Evolutionary conservation across 2,797 vertebrate genomes (phyloP).

Genomic region (Limosa lapponica): DNA sequence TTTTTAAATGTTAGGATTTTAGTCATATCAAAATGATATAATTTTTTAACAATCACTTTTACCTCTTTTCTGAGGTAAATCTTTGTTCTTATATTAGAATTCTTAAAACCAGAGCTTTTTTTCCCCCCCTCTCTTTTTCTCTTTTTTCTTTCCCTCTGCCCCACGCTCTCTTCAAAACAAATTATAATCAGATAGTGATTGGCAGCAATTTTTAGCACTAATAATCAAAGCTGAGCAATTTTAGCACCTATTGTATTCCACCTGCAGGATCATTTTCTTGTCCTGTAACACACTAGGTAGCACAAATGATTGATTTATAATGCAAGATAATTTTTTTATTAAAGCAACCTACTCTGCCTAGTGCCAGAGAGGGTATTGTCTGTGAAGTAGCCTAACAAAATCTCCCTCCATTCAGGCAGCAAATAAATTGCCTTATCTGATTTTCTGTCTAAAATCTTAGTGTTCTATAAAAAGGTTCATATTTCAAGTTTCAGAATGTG

Average conservation of each 20-base stretch:
- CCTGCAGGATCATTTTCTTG: constrained; percentile 63
- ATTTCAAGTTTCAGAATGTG: constrained; percentile 26
- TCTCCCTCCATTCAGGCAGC: background rate
- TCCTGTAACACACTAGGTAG: constrained; percentile 44
- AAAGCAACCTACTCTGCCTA: background rate
- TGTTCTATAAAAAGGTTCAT: constrained; percentile 5
- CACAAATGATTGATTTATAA: constrained; percentile 55
- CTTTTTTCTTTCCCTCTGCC: background rate
- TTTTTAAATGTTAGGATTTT: constrained; percentile 2
- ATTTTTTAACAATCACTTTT: background rate
- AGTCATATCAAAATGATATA: background rate
- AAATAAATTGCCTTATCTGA: constrained; percentile 36
- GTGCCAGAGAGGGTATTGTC: background rate
- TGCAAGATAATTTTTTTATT: background rate
- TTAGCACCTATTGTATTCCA: constrained; percentile 54
- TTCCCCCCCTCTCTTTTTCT: background rate
- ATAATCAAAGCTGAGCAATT: constrained; percentile 66
- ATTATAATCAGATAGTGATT: constrained; percentile 53
- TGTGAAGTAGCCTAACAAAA: constrained; percentile 33
- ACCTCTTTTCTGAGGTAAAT: background rate
- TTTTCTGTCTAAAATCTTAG: constrained; percentile 34
- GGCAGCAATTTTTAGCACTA: constrained; percentile 60
- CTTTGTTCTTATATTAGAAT: background rate
- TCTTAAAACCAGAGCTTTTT: background rate
- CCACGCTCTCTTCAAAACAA: constrained; percentile 13